Evolutionary conservation across 2,797 vertebrate genomes (phyloP).

Genomic region (Anomalospiza imberbis): DNA sequence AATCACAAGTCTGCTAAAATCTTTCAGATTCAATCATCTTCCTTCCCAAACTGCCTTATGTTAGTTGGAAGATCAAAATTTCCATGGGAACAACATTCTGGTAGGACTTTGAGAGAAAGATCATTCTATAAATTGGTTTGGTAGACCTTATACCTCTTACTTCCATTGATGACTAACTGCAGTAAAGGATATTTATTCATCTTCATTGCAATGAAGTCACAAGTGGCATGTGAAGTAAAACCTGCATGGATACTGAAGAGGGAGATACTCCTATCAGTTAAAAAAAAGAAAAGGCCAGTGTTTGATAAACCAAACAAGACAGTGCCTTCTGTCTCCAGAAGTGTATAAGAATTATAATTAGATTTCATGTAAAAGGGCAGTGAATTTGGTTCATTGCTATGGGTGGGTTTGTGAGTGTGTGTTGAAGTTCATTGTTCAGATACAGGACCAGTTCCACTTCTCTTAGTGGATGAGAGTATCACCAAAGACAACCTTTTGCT

Average conservation of each 20-base stretch:
- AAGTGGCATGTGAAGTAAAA: background rate
- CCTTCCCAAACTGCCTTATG: background rate
- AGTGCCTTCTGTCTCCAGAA: background rate
- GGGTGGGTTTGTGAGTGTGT: background rate
- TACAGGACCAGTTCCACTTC: background rate
- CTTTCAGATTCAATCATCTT: background rate
- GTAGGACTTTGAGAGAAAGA: background rate
- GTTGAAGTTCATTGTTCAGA: background rate
- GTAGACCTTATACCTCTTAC: background rate
- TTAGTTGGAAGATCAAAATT: background rate
- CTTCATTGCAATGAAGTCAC: background rate
- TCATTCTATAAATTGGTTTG: background rate
- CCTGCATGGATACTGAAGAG: background rate
- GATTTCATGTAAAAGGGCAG: background rate
- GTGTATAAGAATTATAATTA: background rate
- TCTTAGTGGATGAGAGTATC: background rate
- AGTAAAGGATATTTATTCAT: background rate
- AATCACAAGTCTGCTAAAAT: background rate
- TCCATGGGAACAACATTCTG: background rate
- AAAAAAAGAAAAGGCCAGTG: background rate
- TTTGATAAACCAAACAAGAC: background rate
- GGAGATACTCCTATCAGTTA: background rate
- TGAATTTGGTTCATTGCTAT: background rate
- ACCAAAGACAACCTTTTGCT: background rate
- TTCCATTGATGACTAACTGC: background rate